Conservation (phyloP, 2,888 invertebrate species). For the Xestia sexstrigata region DNA sequence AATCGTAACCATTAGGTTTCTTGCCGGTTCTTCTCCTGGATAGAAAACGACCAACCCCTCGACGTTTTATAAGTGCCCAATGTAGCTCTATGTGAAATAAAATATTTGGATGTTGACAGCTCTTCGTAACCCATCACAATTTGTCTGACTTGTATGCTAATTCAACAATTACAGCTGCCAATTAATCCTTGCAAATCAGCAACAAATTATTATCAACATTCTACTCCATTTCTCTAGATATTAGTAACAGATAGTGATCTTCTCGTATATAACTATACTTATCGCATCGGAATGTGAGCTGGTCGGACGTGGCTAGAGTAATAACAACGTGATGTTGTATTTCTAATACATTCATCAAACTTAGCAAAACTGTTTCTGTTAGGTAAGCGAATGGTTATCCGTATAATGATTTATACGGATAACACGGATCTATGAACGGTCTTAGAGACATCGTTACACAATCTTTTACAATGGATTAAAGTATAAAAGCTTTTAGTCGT, state of each 20-base stretch:
- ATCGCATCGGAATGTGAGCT: constrained; percentile 25
- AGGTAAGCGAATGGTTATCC: background rate
- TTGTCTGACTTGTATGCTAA: background rate
- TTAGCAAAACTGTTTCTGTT: constrained; percentile 23
- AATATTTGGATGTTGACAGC: too few relatives aligned
- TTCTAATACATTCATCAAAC: constrained; percentile 11
- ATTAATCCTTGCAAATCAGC: background rate
- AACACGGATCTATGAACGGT: background rate
- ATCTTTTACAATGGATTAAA: background rate
- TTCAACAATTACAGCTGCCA: background rate
- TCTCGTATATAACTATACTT: background rate
- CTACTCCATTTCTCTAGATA: constrained; percentile 7
- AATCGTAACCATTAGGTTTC: too few relatives aligned
- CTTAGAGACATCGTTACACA: background rate
- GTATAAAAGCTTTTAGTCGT: background rate
- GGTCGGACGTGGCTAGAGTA: constrained; percentile 35
- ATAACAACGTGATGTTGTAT: constrained; percentile 38
- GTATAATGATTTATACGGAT: background rate
- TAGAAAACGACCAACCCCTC: too few relatives aligned
- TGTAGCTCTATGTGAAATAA: too few relatives aligned
- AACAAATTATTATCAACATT: constrained; percentile 6
- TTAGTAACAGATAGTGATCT: constrained; percentile 15
- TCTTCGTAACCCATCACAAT: background rate
- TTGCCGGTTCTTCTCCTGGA: too few relatives aligned
- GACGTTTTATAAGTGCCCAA: too few relatives aligned